Evolutionary conservation across 2,113 vertebrate species (phyloP).

Genomic region (Microcebus griseorufus): DNA sequence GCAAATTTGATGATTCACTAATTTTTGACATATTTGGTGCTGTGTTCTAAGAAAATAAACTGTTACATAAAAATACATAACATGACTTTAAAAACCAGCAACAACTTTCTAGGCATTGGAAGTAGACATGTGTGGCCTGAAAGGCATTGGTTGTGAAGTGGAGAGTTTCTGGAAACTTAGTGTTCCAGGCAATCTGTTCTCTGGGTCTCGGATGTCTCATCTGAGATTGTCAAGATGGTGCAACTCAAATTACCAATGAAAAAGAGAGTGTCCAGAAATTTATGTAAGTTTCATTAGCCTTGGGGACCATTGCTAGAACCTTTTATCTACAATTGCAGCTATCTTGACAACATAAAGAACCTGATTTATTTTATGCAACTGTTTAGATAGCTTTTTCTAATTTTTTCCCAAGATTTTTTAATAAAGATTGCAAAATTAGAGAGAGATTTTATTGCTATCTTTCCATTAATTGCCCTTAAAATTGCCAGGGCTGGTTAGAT

Average conservation of each 20-base stretch:
- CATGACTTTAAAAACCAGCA: not conserved
- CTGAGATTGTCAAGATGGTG: not conserved
- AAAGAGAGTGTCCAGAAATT: constrained; percentile 68
- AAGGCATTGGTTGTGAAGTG: not conserved
- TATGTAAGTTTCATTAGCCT: constrained; percentile 40
- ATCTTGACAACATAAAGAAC: constrained; percentile 64
- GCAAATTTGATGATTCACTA: not conserved
- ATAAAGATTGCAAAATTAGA: not conserved
- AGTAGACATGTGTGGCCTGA: not conserved
- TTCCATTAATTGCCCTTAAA: constrained; percentile 37
- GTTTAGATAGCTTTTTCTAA: constrained; percentile 51
- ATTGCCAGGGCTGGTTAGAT: constrained; percentile 11
- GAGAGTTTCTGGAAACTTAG: not conserved
- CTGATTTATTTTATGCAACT: constrained; percentile 67
- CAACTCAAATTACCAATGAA: constrained; percentile 25
- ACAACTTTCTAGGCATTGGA: not conserved
- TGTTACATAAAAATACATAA: not conserved
- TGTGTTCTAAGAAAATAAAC: constrained; percentile 1
- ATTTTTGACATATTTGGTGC: not conserved
- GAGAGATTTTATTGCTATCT: constrained; percentile 45
- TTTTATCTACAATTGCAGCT: constrained; percentile 51
- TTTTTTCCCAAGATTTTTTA: too few relatives aligned
- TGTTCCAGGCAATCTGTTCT: not conserved
- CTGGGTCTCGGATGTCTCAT: not conserved
- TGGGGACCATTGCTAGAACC: not conserved